Conservation (phyloP, 2,113 vertebrate species). For the Spilogale gracilis region DNA sequence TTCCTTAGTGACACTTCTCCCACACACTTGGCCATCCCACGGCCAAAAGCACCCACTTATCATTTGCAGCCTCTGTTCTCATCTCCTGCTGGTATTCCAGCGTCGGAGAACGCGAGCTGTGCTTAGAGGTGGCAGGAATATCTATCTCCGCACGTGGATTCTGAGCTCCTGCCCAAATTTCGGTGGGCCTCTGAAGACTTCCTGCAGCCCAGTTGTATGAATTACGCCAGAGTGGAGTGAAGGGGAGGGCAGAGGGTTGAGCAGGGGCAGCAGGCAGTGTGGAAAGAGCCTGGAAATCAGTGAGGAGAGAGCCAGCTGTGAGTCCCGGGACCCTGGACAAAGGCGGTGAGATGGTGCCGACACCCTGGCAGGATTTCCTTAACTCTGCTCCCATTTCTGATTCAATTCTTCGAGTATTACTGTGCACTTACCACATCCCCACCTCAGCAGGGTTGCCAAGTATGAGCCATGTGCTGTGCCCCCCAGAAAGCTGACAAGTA, state of each 20-base stretch:
- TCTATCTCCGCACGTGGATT: constrained; percentile 34
- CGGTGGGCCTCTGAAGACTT: constrained; percentile 40
- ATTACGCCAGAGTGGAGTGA: not conserved
- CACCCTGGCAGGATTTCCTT: constrained; percentile 34
- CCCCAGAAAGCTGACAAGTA: constrained; percentile 81
- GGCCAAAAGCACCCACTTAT: constrained; percentile 77
- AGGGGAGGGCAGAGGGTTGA: not conserved
- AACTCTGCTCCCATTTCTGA: not conserved
- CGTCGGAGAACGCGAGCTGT: constrained; percentile 16
- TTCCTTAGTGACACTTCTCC: constrained; percentile 66
- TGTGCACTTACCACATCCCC: constrained; percentile 72
- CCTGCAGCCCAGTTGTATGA: not conserved
- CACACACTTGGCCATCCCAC: constrained; percentile 62
- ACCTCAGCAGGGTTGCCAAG: constrained; percentile 78
- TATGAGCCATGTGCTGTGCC: constrained; percentile 78
- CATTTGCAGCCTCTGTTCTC: constrained; percentile 72
- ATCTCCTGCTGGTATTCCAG: constrained; percentile 65
- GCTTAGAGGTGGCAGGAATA: constrained; percentile 52
- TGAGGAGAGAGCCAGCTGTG: not conserved
- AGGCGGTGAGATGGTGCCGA: not conserved
- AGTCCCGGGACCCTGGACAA: not conserved
- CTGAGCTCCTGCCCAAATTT: constrained; percentile 62
- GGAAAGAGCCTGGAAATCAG: not conserved
- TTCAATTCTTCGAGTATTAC: constrained; percentile 71
- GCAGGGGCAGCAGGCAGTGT: not conserved